Percentiles rank a stretch among this genome's conserved stretches.
phyloP scores from a whole-genome alignment of 1,140 invertebrate genomes.

The Paralvinella palmiformis region DNA sequence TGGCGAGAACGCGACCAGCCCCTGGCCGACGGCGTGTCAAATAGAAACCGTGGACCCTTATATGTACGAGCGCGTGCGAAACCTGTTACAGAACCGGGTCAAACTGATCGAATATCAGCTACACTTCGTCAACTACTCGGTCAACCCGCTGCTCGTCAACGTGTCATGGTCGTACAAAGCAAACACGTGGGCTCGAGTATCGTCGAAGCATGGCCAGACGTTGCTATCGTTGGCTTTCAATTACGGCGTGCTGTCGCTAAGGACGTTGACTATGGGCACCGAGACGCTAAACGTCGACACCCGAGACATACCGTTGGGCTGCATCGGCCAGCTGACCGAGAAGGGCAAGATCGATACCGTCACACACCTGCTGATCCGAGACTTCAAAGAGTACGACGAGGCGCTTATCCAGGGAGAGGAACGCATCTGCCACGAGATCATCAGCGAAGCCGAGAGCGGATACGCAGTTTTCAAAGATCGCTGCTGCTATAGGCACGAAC shows the following conservation, averaged over 20 bases:
- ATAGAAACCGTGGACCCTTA: neutral
- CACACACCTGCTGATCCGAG: slow-evolving; percentile 30
- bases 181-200: slow-evolving; percentile 34
- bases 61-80: neutral
- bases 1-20: neutral
- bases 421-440: slow-evolving; percentile 32
- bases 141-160: slow-evolving; percentile 15
- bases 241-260: slow-evolving; percentile 43
- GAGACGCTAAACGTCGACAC: slow-evolving; percentile 26
- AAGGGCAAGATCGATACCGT: slow-evolving; percentile 28
- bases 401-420: slow-evolving; percentile 5
- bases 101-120: slow-evolving; percentile 20
- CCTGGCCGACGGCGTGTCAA: neutral
- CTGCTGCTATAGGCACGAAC: slow-evolving; percentile 8
- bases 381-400: slow-evolving; percentile 21
- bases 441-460: neutral
- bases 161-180: slow-evolving; percentile 6
- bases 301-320: slow-evolving; percentile 33
- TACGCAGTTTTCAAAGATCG: slow-evolving; percentile 17
- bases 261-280: slow-evolving; percentile 27
- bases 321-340: slow-evolving; percentile 31
- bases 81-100: neutral
- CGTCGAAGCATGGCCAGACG: slow-evolving; percentile 40
- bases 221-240: slow-evolving; percentile 44
- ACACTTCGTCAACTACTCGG: slow-evolving; percentile 13